Percentiles rank a stretch among this genome's conserved stretches.
phyloP scores from a whole-genome alignment of 2,888 invertebrate species.

The Drosophila atroscutellata region DNA sequence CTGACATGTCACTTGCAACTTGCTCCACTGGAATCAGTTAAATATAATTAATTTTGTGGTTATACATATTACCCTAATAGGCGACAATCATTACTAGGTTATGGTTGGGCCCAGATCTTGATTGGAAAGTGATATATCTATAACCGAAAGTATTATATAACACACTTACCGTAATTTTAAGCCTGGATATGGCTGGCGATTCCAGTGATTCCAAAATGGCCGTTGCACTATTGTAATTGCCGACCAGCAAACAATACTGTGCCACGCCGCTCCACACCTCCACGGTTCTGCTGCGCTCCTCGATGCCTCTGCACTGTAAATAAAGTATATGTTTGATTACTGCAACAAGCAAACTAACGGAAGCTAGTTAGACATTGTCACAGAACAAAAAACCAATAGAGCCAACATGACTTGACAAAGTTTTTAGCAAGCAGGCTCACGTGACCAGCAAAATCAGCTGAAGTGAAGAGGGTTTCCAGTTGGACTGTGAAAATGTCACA shows the following conservation, averaged over 20 bases:
- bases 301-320: conserved; percentile 82
- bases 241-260: conserved; percentile 85
- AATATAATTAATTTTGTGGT: neutral
- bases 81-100: neutral
- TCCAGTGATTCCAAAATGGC: conserved; percentile 84
- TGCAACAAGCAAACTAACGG: conserved; percentile 8
- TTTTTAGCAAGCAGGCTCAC: conserved; percentile 16
- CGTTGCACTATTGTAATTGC: conserved; percentile 85
- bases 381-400: neutral
- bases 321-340: conserved; percentile 8
- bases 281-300: conserved; percentile 83
- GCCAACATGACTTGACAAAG: conserved; percentile 17
- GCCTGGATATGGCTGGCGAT: conserved; percentile 83
- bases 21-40: conserved; percentile 83
- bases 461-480: neutral
- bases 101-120: neutral
- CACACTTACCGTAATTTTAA: conserved; percentile 83
- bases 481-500: conserved; percentile 4
- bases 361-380: conserved; percentile 19
- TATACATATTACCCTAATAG: neutral
- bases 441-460: conserved; percentile 8
- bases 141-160: neutral
- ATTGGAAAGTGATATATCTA: neutral
- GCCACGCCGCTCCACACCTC: conserved; percentile 85
- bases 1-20: conserved; percentile 84